Evolutionary conservation across 2,797 vertebrate species (phyloP), one percentile per base, ranked within the genome.

Genomic region (Poecilia velifera): DNA sequence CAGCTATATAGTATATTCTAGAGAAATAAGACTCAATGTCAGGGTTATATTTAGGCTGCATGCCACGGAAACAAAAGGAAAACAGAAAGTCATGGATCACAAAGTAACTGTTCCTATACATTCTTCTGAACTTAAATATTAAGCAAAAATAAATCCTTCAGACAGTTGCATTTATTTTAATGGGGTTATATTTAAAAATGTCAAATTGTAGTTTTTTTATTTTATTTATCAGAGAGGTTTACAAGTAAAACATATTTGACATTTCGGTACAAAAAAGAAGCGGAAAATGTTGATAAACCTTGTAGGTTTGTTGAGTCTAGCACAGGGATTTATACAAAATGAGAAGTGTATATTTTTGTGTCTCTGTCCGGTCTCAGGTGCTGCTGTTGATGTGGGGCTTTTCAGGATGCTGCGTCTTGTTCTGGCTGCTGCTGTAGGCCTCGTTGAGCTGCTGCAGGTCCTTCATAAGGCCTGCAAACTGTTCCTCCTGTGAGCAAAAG

Each of bases 401-500:
- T 36, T 77, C 86, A 8, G 85, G 73, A 70, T 84, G 86, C 86
- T 92, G 86, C 18, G 46, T 49, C 81, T 90, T 83, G 76, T 83
- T 91, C 20, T 90, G 88, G 25, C 57, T 72, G 36, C 88, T 84
- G 1, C 28, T 88, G 75, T 76, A 74, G 31, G 70, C 72, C 64
- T 92, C 89, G 2, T 20, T 91, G 68, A 93, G 87, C 75, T 94
- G 87, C 3, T 93, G 86, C 74, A 95, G 82, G 46, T 96, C 90
- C 64, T 83, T 94, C 77, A 95, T 22, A 80, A 96, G 86, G 22
- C 83, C 90, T 18, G 94, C 95, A 90, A 96, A 93, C 94, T 96
- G 96, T 83, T 96, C 95, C 88, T 96, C 96, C 96, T 96, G 87
- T 57, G 22, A 87, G 76, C n/a, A 89, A 28, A 31, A 86, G 12